A percentile compares a stretch with the other conserved stretches of the same genome.
Conservation (phyloP, 1,140 invertebrate species). For the Drosophila parabipectinata region DNA sequence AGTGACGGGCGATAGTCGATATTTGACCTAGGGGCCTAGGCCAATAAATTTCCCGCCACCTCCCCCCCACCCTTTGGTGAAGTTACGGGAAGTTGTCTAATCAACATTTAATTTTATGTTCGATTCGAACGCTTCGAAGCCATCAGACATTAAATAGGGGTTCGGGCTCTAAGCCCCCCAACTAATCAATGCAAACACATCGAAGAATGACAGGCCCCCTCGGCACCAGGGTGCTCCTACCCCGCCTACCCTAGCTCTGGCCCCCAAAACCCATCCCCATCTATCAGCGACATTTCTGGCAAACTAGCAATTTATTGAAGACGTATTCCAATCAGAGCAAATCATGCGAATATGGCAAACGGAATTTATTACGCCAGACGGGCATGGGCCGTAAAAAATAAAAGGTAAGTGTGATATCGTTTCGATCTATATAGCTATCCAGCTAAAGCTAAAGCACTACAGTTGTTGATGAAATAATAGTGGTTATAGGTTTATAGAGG, state of each 20-base stretch:
- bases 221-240: not conserved
- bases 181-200: conserved; percentile 76
- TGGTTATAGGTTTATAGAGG: not conserved
- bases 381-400: conserved; percentile 68
- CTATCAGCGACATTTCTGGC: conserved; percentile 72
- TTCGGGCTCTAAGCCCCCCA: conserved; percentile 12
- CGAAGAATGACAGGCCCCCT: conserved; percentile 42
- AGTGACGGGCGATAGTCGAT: conserved; percentile 66
- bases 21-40: conserved; percentile 82
- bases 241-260: not conserved
- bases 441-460: conserved; percentile 1
- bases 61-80: not conserved
- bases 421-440: conserved; percentile 27
- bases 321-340: conserved; percentile 78
- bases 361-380: conserved; percentile 71
- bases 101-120: conserved; percentile 79
- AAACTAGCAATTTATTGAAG: conserved; percentile 79
- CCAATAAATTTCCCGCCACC: conserved; percentile 56
- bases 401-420: conserved; percentile 81
- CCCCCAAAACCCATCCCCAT: conserved; percentile 29
- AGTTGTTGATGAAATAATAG: not conserved
- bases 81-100: conserved; percentile 45
- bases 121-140: conserved; percentile 56
- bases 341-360: conserved; percentile 80
- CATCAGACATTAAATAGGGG: conserved; percentile 24